phyloP scores from a whole-genome alignment of 2,888 invertebrate genomes.

The Onchidella celtica region DNA sequence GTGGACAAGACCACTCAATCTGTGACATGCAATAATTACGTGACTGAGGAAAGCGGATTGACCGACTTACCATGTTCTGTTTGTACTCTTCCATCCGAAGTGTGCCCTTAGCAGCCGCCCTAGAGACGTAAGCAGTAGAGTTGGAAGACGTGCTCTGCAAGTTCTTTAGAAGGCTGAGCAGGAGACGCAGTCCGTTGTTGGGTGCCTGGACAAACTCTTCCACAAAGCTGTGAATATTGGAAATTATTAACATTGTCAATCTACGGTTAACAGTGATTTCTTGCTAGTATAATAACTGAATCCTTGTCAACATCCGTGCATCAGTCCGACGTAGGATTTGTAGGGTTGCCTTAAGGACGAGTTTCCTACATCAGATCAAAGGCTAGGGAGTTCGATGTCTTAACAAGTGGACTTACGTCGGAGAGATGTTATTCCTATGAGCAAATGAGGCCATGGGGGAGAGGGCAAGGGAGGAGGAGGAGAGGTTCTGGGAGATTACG shows the following conservation, averaged over 20 bases:
- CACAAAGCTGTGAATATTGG: slow-evolving; percentile 89
- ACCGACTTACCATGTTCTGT: slow-evolving; percentile 61
- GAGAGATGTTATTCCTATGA: too few species aligned
- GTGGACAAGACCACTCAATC: too few species aligned
- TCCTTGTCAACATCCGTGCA: too few species aligned
- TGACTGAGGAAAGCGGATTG: not conserved
- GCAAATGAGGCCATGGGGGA: too few species aligned
- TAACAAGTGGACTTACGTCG: too few species aligned
- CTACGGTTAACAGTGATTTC: not conserved
- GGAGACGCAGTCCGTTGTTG: slow-evolving; percentile 91
- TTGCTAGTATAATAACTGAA: not conserved
- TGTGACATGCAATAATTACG: not conserved
- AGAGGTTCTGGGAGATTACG: too few species aligned
- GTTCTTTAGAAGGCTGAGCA: slow-evolving; percentile 91
- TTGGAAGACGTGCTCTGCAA: slow-evolving; percentile 83
- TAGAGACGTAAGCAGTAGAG: not conserved
- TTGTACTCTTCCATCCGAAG: slow-evolving; percentile 67
- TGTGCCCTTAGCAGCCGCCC: slow-evolving; percentile 51
- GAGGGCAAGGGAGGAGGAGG: too few species aligned
- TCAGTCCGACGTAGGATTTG: too few species aligned
- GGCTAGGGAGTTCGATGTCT: too few species aligned
- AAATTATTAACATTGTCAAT: too few species aligned
- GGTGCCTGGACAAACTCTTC: slow-evolving; percentile 95
- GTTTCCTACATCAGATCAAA: too few species aligned
- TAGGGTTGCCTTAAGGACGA: too few species aligned